A percentile compares a stretch with the other conserved stretches of the same genome.
These are phyloP conservation scores for Siphamia tubifer DNA, from an alignment of 2,113 vertebrate genomes.

Conservation along the genomic window DNA sequence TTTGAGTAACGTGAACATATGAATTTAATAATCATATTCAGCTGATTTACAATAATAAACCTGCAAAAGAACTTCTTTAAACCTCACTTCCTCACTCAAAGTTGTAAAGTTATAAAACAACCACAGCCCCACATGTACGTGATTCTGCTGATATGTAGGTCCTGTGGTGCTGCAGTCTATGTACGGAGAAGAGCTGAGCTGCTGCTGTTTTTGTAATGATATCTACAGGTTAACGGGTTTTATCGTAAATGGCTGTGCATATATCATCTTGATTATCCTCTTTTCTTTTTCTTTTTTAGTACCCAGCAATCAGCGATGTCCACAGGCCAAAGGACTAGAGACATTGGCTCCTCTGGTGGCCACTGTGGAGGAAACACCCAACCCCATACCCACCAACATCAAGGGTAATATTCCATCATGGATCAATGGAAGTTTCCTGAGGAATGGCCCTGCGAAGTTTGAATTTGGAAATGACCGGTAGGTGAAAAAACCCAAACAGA, in stretches of 20 bases:
- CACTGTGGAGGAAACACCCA: conserved; percentile 82
- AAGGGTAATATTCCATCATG: conserved; percentile 85
- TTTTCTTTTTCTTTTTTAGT: conserved; percentile 20
- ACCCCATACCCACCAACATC: conserved; percentile 76
- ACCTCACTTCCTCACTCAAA: neutral
- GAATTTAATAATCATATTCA: neutral
- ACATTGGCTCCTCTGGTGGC: conserved; percentile 78
- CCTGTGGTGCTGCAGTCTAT: neutral
- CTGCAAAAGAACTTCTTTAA: neutral
- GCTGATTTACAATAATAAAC: neutral
- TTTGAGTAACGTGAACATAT: too few relatives aligned
- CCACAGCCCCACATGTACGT: neutral
- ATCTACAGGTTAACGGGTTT: neutral
- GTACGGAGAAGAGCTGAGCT: neutral
- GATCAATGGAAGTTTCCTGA: conserved; percentile 87
- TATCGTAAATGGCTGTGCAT: too few relatives aligned
- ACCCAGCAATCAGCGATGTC: conserved; percentile 62
- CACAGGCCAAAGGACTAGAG: conserved; percentile 70
- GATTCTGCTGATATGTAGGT: neutral
- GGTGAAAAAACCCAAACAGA: too few relatives aligned
- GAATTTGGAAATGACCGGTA: conserved; percentile 90
- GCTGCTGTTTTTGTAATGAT: neutral
- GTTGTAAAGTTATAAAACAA: neutral
- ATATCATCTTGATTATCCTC: too few relatives aligned
- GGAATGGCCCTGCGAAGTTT: conserved; percentile 91